Evolutionary conservation across 2,113 vertebrate genomes (phyloP).

Genomic region (Podilymbus podiceps): DNA sequence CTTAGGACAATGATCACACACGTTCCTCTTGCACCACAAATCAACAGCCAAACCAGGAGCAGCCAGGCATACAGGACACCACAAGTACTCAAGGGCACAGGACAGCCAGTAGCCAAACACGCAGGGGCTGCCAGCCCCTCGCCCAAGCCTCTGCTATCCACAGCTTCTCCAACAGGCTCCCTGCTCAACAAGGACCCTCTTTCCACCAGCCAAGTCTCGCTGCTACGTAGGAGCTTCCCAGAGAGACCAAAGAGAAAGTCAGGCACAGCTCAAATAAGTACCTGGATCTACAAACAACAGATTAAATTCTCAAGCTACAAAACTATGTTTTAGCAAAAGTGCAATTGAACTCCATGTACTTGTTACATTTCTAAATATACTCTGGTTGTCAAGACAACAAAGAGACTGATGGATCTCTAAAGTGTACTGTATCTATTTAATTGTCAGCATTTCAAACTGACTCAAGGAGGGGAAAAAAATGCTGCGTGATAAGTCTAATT

Average conservation of each 20-base stretch:
- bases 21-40: rapidly evolving
- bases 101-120: rapidly evolving
- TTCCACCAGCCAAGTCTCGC: neutral
- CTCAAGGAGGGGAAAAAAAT: conserved; percentile 73
- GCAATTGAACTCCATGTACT: conserved; percentile 84
- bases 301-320: conserved; percentile 79
- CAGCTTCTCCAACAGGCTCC: neutral
- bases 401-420: conserved; percentile 82
- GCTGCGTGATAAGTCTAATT: conserved; percentile 78
- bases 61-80: neutral
- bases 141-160: neutral
- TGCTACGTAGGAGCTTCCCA: neutral
- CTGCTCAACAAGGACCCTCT: neutral
- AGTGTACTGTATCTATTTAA: conserved; percentile 80
- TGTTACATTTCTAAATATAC: conserved; percentile 88
- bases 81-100: neutral
- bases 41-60: neutral
- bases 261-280: conserved; percentile 59
- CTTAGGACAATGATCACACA: neutral
- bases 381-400: conserved; percentile 82
- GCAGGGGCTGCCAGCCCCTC: neutral
- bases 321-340: conserved; percentile 82
- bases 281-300: conserved; percentile 78
- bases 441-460: conserved; percentile 83
- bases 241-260: conserved; percentile 29